A percentile compares a stretch with the other conserved stretches of the same genome.
phyloP scores from a whole-genome alignment of 2,113 vertebrate species.

The Aix galericulata region DNA sequence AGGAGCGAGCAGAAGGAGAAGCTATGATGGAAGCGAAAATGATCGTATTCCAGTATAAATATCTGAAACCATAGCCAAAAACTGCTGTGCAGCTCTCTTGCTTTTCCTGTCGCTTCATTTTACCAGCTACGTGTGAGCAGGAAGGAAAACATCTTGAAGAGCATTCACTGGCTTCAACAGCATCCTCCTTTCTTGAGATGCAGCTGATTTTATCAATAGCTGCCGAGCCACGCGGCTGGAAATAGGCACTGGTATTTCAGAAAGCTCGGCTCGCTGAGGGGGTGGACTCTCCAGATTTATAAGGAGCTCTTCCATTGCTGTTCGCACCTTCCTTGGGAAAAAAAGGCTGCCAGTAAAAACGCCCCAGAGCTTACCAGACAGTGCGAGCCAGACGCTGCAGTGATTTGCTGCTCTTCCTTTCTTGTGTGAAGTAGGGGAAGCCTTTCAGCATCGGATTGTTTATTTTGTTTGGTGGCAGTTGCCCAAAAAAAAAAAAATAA shows the following conservation, averaged over 20 bases:
- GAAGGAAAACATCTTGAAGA: not conserved
- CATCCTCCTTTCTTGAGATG: not conserved
- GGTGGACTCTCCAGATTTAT: not conserved
- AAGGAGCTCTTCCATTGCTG: not conserved
- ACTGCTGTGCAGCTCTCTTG: not conserved
- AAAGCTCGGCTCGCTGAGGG: not conserved
- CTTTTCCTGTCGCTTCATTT: not conserved
- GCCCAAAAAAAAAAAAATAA: not conserved
- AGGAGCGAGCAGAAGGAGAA: slow-evolving; percentile 51
- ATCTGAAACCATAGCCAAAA: not conserved
- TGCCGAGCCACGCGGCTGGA: accelerated
- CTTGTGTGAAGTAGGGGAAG: not conserved
- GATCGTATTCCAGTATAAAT: not conserved
- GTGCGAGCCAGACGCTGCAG: not conserved
- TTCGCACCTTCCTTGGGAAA: not conserved
- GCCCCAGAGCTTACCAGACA: not conserved
- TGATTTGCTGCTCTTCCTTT: not conserved
- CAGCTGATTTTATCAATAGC: not conserved
- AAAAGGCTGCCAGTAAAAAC: not conserved
- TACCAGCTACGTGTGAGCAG: not conserved
- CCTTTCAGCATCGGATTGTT: not conserved
- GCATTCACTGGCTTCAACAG: not conserved
- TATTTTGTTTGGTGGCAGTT: slow-evolving; percentile 14
- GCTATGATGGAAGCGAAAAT: not conserved
- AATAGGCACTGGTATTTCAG: not conserved